Evolutionary conservation across 1,140 invertebrate species (phyloP), one percentile per base, ranked within the genome.

Genomic region (Zaprionus gabonicus): DNA sequence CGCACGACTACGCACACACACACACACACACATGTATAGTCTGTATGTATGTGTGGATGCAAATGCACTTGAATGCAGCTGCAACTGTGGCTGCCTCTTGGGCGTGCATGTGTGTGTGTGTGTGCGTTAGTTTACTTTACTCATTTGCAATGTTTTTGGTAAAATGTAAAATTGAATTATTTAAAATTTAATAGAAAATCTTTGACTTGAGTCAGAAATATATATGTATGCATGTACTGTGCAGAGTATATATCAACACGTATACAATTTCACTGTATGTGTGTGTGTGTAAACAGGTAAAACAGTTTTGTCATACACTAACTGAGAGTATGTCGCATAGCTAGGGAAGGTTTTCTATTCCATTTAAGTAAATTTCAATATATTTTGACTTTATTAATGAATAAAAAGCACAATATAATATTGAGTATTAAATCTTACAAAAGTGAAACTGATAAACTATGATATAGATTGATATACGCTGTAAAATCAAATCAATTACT

Each of bases 101-200:
- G 58, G 55, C 25, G 28, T 46, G 70, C 23, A 23, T 38, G 20
- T 65, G 46, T 59, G 60, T 64, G 51, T 72, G 65, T 69, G 65
- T 71, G 68, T 68, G 57, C 53, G 25, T 69, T 73, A 56, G 85
- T 84, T 88, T 88, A 84, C 81, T 90, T 82, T 90, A 91, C 85
- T 88, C 85, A 88, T 88, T 88, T 88, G 81, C 86, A 72, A 82
- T 88, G 81, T 88, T 90, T 90, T 88, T 81, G 86, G 81, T 75
- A 88, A 84, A 90, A 88, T 88, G 85, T 88, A 88, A 88, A 88
- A 88, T 88, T 85, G 81, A 88, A 88, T 88, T 88, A 88, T 88
- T 88, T 91, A 88, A 88, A 88, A 85, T 85, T 88, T 90, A 90
- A 88, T 88, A 90, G 78, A 90, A 88, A 88, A 90, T 90, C 85